Base-by-base conservation (phyloP, 23 tunicate genomes). In the Corella eumyota region DNA sequence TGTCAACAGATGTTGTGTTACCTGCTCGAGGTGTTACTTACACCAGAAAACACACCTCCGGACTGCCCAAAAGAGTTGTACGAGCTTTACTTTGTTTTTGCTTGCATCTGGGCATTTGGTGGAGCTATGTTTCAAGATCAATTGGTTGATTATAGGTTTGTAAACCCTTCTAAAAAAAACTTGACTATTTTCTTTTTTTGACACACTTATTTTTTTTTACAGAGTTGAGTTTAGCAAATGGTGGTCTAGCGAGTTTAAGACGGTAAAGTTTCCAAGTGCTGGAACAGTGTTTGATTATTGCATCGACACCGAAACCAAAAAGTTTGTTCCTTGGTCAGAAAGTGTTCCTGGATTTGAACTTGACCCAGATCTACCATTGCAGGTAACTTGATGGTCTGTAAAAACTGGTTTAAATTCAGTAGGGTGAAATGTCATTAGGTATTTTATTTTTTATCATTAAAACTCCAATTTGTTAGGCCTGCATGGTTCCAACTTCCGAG, bases 101-200 rank as follows among this genome's bases (percentile, higher is more conserved):
- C 98, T 6, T 92, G 98, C 44, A 77, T 92, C 15, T 92, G 98
- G 98, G 98, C 98, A 30, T 92, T 92, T 60, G 98, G 98, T 45
- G 98, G 98, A 9, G 93, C 93, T 0, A 67, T 92, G 72, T 92
- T 92, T 55, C 93, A 83, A 66, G 98, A 92, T 71, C 98, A 92
- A 45, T 76, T 81, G 13, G 54, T 92, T 45, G 98, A 92, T 72
- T 79, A 88, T 67, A 61, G 96, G 96, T 88, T 17, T 28, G 71
- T 54, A 32, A 61, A 32, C 2, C 1, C n/a, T n/a, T n/a, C n/a
- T n/a, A n/a, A n/a, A n/a, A n/a, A 53, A 7, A 52, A 25, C 22
- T 6, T 7, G 24, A 17, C n/a, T 52, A n/a, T n/a, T n/a, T n/a
- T n/a, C n/a, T n/a, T n/a, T n/a, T n/a, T n/a, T n/a, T n/a, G n/a